These are phyloP conservation scores for Calameuta idolon DNA, from an alignment of 2,888 invertebrate genomes.

Conservation along the genomic window DNA sequence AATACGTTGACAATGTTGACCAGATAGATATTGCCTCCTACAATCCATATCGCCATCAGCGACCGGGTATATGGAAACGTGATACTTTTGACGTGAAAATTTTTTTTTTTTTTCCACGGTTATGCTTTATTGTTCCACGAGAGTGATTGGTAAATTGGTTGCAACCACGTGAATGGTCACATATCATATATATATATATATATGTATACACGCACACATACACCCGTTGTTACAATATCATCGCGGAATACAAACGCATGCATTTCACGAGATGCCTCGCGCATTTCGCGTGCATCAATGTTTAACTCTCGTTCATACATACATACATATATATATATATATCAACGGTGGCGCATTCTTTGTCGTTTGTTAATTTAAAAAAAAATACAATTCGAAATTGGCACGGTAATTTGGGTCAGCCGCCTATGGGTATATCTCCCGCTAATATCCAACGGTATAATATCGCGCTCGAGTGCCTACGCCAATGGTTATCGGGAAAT, in stretches of 20 bases:
- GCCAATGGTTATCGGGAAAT: not conserved
- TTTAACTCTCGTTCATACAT: not conserved
- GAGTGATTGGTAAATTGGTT: slow-evolving; percentile 55
- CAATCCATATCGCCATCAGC: not conserved
- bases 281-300: not conserved
- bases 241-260: not conserved
- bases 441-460: not conserved
- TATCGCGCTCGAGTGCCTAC: not conserved
- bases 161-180: slow-evolving; percentile 24
- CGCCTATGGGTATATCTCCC: not conserved
- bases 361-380: not conserved
- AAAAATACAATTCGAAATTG: not conserved
- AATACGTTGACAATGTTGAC: not conserved
- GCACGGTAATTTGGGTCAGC: not conserved
- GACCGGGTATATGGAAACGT: slow-evolving; percentile 41
- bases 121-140: slow-evolving; percentile 54
- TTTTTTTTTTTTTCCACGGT: slow-evolving; percentile 32
- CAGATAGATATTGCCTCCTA: not conserved
- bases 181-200: not conserved
- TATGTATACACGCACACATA: too few relatives aligned
- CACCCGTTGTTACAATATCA: not conserved
- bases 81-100: slow-evolving; percentile 48
- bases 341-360: not conserved
- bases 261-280: not conserved
- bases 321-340: too few relatives aligned